Base-by-base conservation (phyloP, 2,797 vertebrate species). In the Lacerta viridis region DNA sequence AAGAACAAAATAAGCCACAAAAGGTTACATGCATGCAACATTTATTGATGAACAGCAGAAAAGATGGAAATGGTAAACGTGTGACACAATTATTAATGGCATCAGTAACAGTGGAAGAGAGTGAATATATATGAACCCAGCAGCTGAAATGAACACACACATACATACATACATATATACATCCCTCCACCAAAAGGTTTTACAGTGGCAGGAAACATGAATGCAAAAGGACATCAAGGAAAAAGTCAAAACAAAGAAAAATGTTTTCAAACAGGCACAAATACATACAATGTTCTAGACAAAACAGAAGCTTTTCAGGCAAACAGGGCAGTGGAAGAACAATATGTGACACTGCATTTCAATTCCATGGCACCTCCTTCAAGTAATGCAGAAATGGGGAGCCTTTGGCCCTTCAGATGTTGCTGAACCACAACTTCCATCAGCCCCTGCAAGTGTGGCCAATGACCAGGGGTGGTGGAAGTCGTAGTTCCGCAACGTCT, bases 21-120 rank as follows among this genome's bases (percentile, higher is more conserved):
- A 71, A 81, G 86, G 27, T 74, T 81, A n/a, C 39, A 43, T 29
- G 86, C 86, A 87, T 80, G 86, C 86, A 87, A 61, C 78, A 81
- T 87, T 87, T 87, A 87, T 87, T 84, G 36, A 87, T 36, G 27
- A 87, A 71, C 46, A 59, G 72, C 29, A 33, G 77, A 39, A 78
- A 61, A 33, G 50, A 74, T 61, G 50, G n/a, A 36, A 69, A 55
- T 41, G 78, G 17, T 74, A 64, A 39, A 81, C 23, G 43, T 61
- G 68, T 29, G 39, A 33, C 69, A 81, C 27, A 7, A 46, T 18
- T 23, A n/a, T 43, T 59, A 81, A 87, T 61, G 43, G 46, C 17
- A 41, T 76, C 23, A 85, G 27, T 23, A 39, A 80, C 41, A 50
- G 4, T 46, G 64, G 64, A 41, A 87, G 9, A 23, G 10, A 71